These are phyloP conservation scores for Siphamia tubifer DNA, from an alignment of 2,113 vertebrate species.

Conservation along the genomic window DNA sequence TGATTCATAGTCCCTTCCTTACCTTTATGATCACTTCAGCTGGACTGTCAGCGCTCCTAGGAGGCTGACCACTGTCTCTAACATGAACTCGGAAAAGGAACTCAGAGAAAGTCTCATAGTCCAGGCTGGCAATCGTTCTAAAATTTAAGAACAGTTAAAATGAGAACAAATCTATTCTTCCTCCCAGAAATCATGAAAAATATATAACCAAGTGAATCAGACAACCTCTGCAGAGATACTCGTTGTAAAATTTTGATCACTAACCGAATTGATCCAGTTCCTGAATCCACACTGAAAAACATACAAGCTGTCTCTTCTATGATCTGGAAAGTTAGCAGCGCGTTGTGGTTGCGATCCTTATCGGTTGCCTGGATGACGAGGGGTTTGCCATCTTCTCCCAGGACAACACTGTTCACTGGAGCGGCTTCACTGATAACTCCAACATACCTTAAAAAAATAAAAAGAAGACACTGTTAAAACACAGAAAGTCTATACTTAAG, in stretches of 20 bases:
- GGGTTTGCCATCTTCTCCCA: constrained; percentile 83
- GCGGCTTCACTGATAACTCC: constrained; percentile 89
- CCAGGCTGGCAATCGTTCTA: constrained; percentile 88
- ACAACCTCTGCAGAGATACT: background rate
- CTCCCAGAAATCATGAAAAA: background rate
- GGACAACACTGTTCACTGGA: constrained; percentile 89
- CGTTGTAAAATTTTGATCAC: background rate
- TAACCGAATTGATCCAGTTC: constrained; percentile 90
- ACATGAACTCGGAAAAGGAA: constrained; percentile 93
- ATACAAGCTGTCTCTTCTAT: constrained; percentile 90
- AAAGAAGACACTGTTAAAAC: background rate
- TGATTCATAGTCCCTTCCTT: constrained; percentile 5
- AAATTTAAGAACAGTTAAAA: background rate
- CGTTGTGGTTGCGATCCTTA: constrained; percentile 91
- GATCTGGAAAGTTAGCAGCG: constrained; percentile 93
- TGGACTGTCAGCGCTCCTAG: constrained; percentile 86
- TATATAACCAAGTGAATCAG: background rate
- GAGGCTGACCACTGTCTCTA: constrained; percentile 90
- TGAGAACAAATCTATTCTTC: background rate
- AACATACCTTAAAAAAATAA: constrained; percentile 52
- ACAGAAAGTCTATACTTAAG: background rate
- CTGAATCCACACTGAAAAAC: constrained; percentile 94
- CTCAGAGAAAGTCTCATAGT: constrained; percentile 89
- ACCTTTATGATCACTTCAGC: constrained; percentile 89
- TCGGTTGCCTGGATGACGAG: constrained; percentile 90